Base-by-base conservation (phyloP, 92 coral and sea anemone species). In the Nematostella vectensis region DNA sequence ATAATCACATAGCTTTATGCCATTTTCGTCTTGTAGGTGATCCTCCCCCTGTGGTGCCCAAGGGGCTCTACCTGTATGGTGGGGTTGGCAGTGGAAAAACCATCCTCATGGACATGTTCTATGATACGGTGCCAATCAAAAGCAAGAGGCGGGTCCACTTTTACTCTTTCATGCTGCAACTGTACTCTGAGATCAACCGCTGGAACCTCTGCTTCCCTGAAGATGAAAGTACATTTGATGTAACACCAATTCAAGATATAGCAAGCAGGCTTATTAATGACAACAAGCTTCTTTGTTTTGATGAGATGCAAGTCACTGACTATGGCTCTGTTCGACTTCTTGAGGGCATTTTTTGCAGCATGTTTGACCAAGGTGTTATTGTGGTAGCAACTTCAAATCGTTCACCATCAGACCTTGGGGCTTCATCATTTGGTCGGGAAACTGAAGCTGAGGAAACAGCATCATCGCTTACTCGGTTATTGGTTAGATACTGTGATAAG, bases 11-110 rank as follows among this genome's bases (percentile, higher is more conserved):
- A 6, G 6, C 15, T 33, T 6, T 6, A 15, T 33, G 40, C 40
- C 15, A 33, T 33, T 33, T 33, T 33, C 40, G 40, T 6, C 40
- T 33, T 33, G 40, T 33, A 33, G 40, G 40, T 33, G 40, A 33
- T 33, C 8, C 15, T 6, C 40, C 6, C 8, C 40, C 6, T 21
- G 10, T 23, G 2, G 29, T 53, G n/a, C 93, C 86, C 23, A 75
- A 59, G 31, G 93, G 93, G 1, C 75, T 83, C 15, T 78, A 83
- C 55, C 74, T 83, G 13, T 37, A 78, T 25, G 93, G 93, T 8
- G 86, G 86, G 23, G 93, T 83, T 17, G 93, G 93, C 1, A 78
- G 75, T 50, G 93, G 93, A 2, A 83, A 78, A 45, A 83, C 93
- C 11, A 75, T 80, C 54, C 39, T 83, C 6, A 73, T 83, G 78